Base-by-base conservation (phyloP, 2,113 vertebrate genomes). In the Cinclus cinclus region DNA sequence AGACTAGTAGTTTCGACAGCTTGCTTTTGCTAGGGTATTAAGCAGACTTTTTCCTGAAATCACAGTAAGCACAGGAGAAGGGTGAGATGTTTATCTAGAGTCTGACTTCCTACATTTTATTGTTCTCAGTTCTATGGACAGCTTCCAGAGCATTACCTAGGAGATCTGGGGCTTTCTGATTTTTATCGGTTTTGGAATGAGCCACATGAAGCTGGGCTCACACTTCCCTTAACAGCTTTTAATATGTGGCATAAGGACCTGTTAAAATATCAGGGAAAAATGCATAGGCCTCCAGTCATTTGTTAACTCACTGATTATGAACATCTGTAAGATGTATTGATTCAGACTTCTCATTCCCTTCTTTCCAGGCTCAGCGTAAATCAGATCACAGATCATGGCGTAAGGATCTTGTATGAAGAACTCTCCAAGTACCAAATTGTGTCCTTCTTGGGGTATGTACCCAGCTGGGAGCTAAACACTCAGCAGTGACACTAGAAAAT, bases 331-430 rank as follows among this genome's bases (percentile, higher is more conserved):
- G 67, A 28, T 42, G 3, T 30, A 25, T 31, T 33, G 35, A 82
- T 31, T 25, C 89, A 74, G 19, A 53, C 22, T 92, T 68, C 56
- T 80, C 7, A 15, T 69, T 78, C 41, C 7, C 59, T 91, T 91
- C 55, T 16, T 96, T 97, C 35, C 97, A 99, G 99, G 93, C 98
- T 99, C 69, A 98, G 98, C 46, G 99, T 99, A 50, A 99, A 99
- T 95, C 98, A 98, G 90, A 97, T 99, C 67, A 98, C 99, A 4
- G 99, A 99, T 96, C 96, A 97, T 1, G 98, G 99, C 5, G 97
- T 98, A 2, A 98, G 98, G 97, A 98, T 99, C 83, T 97, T 99
- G 35, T 98, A 98, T 19, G 98, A 99, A 91, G 99, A 99, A 73
- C 98, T 99, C 92, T 98, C 98, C 85, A 99, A 98, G 94, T 97